A percentile compares a stretch with the other conserved stretches of the same genome.
Evolutionary conservation across 2,888 invertebrate genomes (phyloP).

Genomic region (Choreutis nemorana): DNA sequence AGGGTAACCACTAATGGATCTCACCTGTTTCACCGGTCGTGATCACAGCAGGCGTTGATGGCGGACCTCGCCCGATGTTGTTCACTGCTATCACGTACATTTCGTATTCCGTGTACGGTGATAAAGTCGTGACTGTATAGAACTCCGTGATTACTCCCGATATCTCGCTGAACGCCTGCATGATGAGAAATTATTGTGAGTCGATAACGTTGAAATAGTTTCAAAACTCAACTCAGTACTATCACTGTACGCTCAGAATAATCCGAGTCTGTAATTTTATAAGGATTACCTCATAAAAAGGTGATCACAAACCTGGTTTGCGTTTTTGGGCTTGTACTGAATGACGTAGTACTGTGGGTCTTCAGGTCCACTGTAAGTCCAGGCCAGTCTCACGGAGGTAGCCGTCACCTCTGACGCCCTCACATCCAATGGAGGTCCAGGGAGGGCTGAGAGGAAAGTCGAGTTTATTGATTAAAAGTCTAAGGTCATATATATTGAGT

Average conservation of each 20-base stretch:
- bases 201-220: neutral
- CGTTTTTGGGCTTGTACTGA: conserved; percentile 95
- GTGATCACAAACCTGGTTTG: conserved; percentile 70
- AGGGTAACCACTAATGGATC: conserved; percentile 18
- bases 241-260: neutral
- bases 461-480: neutral
- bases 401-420: conserved; percentile 93
- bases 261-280: neutral
- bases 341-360: conserved; percentile 96
- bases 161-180: conserved; percentile 88
- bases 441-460: conserved; percentile 76
- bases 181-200: neutral
- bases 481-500: neutral
- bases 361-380: conserved; percentile 90
- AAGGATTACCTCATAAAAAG: neutral
- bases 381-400: conserved; percentile 89
- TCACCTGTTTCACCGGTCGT: conserved; percentile 98
- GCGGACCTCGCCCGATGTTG: conserved; percentile 90
- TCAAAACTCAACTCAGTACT: neutral
- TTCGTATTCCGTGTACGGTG: conserved; percentile 96
- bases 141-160: conserved; percentile 93
- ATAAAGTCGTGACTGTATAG: conserved; percentile 88
- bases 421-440: conserved; percentile 89
- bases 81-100: conserved; percentile 96
- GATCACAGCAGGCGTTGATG: conserved; percentile 87